A percentile compares a stretch with the other conserved stretches of the same genome.
These are phyloP conservation scores for Stenotaenia linearis DNA, from an alignment of 2,888 invertebrate genomes.

Conservation along the genomic window DNA sequence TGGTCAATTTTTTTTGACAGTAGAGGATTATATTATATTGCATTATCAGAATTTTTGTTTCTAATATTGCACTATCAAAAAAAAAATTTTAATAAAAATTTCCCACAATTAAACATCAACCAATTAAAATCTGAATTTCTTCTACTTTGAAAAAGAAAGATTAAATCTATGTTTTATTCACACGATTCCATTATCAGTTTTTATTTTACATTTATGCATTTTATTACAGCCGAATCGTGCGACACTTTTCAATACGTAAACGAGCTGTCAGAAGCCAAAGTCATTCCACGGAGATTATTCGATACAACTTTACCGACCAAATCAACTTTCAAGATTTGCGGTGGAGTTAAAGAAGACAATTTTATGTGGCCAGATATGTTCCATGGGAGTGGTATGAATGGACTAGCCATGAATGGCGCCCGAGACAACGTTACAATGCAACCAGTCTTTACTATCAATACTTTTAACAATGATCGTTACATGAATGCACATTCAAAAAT, in stretches of 20 bases:
- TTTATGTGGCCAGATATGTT: background rate
- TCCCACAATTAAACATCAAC: too few species aligned
- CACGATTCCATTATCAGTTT: too few species aligned
- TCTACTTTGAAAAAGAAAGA: too few species aligned
- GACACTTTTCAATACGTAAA: constrained; percentile 3
- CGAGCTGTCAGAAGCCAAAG: background rate
- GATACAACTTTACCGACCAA: background rate
- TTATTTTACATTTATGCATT: background rate
- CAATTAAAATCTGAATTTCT: too few species aligned
- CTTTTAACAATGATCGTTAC: background rate
- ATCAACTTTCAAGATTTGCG: background rate
- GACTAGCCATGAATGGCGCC: background rate
- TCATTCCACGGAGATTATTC: background rate
- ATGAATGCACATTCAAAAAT: background rate
- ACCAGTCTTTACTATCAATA: background rate
- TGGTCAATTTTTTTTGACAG: too few species aligned
- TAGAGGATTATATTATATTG: too few species aligned
- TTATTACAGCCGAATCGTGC: background rate
- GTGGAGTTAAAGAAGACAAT: background rate
- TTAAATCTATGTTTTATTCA: too few species aligned
- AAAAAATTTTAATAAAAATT: too few species aligned
- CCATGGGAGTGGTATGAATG: background rate
- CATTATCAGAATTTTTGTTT: too few species aligned
- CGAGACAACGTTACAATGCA: background rate
- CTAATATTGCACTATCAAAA: too few species aligned